phyloP scores from a whole-genome alignment of 2,797 vertebrate species.

The Cossypha niveicapilla region DNA sequence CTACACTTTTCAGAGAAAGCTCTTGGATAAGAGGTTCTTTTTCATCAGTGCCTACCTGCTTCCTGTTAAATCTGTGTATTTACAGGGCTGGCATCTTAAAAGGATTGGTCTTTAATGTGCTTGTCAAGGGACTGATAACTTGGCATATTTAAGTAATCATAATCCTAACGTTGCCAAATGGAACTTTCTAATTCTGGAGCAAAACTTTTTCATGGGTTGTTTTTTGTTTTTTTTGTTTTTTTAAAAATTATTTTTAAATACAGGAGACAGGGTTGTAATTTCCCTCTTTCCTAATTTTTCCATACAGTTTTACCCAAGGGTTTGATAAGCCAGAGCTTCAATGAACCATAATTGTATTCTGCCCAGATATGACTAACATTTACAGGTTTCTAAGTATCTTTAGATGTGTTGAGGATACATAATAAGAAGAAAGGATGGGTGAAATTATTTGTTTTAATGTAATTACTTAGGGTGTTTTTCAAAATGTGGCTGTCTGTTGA shows the following conservation, averaged over 20 bases:
- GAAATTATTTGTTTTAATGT: background rate
- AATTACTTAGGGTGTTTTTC: constrained; percentile 5
- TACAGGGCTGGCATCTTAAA: background rate
- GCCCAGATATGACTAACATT: background rate
- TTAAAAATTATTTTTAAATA: background rate
- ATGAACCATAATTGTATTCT: background rate
- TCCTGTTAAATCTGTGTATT: constrained; percentile 1
- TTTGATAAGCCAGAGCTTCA: background rate
- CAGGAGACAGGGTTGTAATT: background rate
- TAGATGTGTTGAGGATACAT: background rate
- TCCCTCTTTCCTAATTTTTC: background rate
- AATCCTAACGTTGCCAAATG: background rate
- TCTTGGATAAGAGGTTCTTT: background rate
- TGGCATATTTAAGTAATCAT: background rate
- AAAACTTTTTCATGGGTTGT: background rate
- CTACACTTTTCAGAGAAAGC: background rate
- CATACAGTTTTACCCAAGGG: background rate
- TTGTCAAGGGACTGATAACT: background rate
- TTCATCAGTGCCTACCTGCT: background rate
- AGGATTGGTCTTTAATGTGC: background rate
- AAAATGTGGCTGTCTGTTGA: background rate
- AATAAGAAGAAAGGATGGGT: background rate
- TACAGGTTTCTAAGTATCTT: background rate
- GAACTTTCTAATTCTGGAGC: background rate
- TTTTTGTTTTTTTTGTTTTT: too few species aligned